A percentile compares a stretch with the other conserved stretches of the same genome.
phyloP scores from a whole-genome alignment of 2,888 invertebrate genomes.

The Epinotia brunnichana region DNA sequence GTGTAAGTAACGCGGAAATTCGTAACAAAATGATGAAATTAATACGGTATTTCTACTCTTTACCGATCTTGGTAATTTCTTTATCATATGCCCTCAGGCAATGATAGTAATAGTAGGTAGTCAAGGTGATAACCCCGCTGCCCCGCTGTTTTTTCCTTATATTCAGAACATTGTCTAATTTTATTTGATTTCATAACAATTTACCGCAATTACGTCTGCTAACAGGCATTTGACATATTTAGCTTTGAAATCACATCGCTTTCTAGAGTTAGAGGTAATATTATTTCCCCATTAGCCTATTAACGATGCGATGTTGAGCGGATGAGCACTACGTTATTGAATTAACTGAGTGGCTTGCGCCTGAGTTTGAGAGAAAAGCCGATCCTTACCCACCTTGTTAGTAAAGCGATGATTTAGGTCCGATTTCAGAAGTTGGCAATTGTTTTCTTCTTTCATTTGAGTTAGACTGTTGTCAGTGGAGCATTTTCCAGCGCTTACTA shows the following conservation, averaged over 20 bases:
- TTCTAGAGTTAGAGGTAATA: conserved; percentile 30
- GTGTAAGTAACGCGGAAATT: neutral
- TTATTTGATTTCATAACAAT: neutral
- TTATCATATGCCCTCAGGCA: neutral
- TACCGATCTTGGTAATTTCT: neutral
- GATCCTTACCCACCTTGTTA: neutral
- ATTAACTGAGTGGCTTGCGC: conserved; percentile 27
- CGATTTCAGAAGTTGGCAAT: neutral
- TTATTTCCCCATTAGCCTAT: conserved; percentile 37
- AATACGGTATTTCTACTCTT: neutral
- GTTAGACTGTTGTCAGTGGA: neutral
- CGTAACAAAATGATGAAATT: neutral
- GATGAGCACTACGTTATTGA: conserved; percentile 28
- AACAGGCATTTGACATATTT: conserved; percentile 5
- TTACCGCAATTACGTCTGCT: neutral
- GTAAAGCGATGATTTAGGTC: conserved; percentile 4
- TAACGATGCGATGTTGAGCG: conserved; percentile 20
- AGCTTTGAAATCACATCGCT: conserved; percentile 19
- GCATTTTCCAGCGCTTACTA: neutral
- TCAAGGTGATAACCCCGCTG: neutral
- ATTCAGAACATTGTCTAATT: conserved; percentile 4
- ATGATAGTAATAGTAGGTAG: neutral
- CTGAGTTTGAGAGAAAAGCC: conserved; percentile 1
- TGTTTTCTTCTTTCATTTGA: neutral
- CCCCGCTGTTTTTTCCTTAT: neutral